Evolutionary conservation across 1,140 invertebrate genomes (phyloP).

Genomic region (Maconellicoccus hirsutus): DNA sequence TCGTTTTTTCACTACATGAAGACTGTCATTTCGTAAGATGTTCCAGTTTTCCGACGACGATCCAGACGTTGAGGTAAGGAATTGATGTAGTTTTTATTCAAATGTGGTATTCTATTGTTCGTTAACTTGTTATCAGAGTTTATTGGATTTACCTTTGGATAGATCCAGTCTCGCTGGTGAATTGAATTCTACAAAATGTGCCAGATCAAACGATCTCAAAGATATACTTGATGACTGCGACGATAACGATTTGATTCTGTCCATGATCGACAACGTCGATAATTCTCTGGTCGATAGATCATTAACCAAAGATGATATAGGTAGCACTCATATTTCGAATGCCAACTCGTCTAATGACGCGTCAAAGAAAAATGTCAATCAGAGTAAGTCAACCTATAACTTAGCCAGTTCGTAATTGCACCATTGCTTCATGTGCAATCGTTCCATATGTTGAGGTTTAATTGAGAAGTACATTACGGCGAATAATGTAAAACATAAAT

Average conservation of each 20-base stretch:
- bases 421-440: neutral
- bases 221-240: neutral
- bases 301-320: neutral
- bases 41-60: constrained; percentile 4
- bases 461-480: neutral
- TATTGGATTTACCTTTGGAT: neutral
- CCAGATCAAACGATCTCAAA: neutral
- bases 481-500: neutral
- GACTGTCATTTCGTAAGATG: neutral
- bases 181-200: neutral
- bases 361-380: neutral
- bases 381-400: neutral
- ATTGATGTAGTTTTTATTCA: neutral
- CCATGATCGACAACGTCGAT: neutral
- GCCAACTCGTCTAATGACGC: neutral
- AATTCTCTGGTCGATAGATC: neutral
- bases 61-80: neutral
- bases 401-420: neutral
- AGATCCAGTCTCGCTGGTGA: neutral
- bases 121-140: neutral
- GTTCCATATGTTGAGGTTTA: neutral
- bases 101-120: neutral
- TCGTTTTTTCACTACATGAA: no score
- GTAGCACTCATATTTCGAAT: neutral
- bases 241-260: neutral